phyloP scores from a whole-genome alignment of 2,888 invertebrate species.

The Pandemis heparana region DNA sequence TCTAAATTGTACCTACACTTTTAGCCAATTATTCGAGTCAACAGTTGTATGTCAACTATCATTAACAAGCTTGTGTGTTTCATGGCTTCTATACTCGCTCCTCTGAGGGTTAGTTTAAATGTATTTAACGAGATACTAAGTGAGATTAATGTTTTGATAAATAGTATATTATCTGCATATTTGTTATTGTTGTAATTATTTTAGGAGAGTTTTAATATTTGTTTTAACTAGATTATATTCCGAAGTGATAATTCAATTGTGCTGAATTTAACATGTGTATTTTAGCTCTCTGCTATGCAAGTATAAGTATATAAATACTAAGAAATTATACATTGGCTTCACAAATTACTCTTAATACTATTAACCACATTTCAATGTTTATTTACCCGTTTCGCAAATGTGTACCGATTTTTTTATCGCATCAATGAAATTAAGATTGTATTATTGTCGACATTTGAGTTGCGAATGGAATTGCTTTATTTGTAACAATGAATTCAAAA shows the following conservation, averaged over 20 bases:
- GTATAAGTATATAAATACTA: conserved; percentile 52
- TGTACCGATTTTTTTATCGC: not conserved
- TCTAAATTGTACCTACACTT: conserved; percentile 76
- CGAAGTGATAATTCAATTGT: conserved; percentile 64
- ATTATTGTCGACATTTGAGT: not conserved
- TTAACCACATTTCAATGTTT: conserved; percentile 46
- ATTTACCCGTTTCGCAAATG: conserved; percentile 22
- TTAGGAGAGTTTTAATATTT: conserved; percentile 84
- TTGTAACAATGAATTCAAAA: not conserved
- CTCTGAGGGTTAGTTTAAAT: conserved; percentile 68
- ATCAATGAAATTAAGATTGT: not conserved
- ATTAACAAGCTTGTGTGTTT: conserved; percentile 67
- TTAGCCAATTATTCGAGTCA: conserved; percentile 71
- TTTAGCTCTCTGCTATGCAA: conserved; percentile 63
- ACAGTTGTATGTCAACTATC: conserved; percentile 45
- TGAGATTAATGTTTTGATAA: conserved; percentile 83
- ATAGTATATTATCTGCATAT: conserved; percentile 71
- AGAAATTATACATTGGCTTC: conserved; percentile 60
- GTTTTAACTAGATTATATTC: conserved; percentile 74
- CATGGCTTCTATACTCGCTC: conserved; percentile 63
- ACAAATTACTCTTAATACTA: conserved; percentile 54
- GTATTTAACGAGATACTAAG: conserved; percentile 77
- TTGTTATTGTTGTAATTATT: conserved; percentile 84
- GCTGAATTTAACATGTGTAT: conserved; percentile 59
- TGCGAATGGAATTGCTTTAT: not conserved